Evolutionary conservation across 2,113 vertebrate species (phyloP).

Genomic region (Zapus hudsonius): DNA sequence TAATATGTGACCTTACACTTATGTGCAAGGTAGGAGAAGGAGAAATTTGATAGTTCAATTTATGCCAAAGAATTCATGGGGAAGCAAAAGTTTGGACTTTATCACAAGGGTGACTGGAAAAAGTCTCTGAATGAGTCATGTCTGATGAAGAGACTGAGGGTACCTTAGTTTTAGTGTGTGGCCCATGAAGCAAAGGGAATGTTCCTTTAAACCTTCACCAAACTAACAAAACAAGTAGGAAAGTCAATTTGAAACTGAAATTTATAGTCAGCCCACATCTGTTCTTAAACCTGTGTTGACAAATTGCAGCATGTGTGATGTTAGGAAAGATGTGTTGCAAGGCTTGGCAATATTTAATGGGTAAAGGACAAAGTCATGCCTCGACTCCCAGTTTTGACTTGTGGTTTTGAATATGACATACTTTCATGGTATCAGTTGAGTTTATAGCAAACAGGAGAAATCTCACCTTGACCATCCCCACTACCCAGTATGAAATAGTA

Average conservation of each 20-base stretch:
- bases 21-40: not conserved
- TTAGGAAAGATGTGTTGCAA: constrained; percentile 82
- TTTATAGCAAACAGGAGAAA: not conserved
- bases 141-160: not conserved
- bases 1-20: not conserved
- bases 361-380: constrained; percentile 83
- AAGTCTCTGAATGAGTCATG: not conserved
- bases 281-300: constrained; percentile 72
- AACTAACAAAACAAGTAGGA: not conserved
- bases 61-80: not conserved
- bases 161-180: not conserved
- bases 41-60: not conserved
- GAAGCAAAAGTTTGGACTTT: not conserved
- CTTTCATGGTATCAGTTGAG: not conserved
- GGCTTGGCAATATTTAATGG: constrained; percentile 73
- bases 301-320: constrained; percentile 72
- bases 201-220: constrained; percentile 15
- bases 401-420: constrained; percentile 24
- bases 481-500: not conserved
- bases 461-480: no score
- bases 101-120: not conserved
- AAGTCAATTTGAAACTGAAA: not conserved
- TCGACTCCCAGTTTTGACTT: constrained; percentile 59
- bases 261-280: constrained; percentile 54
- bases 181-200: not conserved